These are phyloP conservation scores for Caenorhabditis sp. DNA, from an alignment of 2,888 invertebrate species.

Conservation along the genomic window DNA sequence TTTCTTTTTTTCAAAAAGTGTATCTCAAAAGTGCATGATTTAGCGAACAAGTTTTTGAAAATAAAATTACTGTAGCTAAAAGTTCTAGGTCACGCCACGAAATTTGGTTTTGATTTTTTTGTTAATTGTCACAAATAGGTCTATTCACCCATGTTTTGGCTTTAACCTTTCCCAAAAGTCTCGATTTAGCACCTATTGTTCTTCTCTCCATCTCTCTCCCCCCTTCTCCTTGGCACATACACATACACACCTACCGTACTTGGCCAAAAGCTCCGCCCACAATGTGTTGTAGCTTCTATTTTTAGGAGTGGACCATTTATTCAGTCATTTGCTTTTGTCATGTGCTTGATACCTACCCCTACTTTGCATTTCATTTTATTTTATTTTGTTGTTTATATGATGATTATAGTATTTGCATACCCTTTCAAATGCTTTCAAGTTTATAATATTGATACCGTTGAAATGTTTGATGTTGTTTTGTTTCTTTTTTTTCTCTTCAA, in stretches of 20 bases:
- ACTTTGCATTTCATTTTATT: conserved; percentile 18
- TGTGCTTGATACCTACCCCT: conserved; percentile 10
- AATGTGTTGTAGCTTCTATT: neutral
- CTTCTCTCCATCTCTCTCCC: neutral
- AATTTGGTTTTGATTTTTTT: too few relatives aligned
- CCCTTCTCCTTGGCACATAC: neutral
- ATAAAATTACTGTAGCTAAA: too few relatives aligned
- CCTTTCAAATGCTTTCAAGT: conserved; percentile 13
- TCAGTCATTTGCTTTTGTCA: conserved; percentile 2
- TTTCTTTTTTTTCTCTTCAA: conserved; percentile 3
- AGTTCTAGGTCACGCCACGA: too few relatives aligned
- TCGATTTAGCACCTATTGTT: neutral
- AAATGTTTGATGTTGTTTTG: conserved; percentile 3
- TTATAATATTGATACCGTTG: neutral
- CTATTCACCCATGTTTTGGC: too few relatives aligned
- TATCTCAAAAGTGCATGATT: too few relatives aligned
- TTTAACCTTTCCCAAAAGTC: neutral
- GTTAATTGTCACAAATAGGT: too few relatives aligned
- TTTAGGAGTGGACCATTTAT: neutral
- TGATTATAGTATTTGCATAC: conserved; percentile 14
- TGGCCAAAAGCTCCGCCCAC: neutral
- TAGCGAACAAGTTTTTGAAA: too few relatives aligned
- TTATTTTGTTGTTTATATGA: conserved; percentile 8
- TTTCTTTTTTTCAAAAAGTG: too few relatives aligned
- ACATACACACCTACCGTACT: neutral